These are phyloP conservation scores for Vireo altiloquus DNA, from an alignment of 2,113 vertebrate species.

Conservation along the genomic window DNA sequence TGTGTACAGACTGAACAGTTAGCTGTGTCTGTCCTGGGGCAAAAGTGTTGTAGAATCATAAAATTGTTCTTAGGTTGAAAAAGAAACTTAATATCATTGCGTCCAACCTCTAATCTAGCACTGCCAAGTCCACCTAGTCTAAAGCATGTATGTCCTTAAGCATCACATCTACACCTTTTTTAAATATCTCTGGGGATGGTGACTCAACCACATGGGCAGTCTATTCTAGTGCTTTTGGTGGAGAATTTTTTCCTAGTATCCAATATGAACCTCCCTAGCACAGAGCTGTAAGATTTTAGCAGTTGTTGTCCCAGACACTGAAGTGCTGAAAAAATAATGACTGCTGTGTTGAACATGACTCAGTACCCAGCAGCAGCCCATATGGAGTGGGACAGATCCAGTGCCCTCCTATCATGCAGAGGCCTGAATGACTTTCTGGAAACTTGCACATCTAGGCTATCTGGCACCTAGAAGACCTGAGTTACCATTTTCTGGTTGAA, in stretches of 20 bases:
- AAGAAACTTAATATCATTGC: not conserved
- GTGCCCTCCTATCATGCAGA: not conserved
- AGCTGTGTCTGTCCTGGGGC: not conserved
- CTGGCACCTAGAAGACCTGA: not conserved
- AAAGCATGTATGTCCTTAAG: not conserved
- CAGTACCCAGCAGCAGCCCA: not conserved
- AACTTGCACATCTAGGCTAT: not conserved
- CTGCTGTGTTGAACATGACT: not conserved
- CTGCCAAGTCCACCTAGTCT: not conserved
- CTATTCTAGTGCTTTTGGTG: not conserved
- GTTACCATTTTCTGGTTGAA: not conserved
- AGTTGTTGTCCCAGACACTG: not conserved
- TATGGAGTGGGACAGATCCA: not conserved
- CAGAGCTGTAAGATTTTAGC: not conserved
- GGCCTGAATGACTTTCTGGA: not conserved
- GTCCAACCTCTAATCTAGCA: not conserved
- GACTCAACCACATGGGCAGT: not conserved
- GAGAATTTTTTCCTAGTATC: not conserved
- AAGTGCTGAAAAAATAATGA: not conserved
- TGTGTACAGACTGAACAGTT: not conserved
- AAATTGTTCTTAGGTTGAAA: not conserved
- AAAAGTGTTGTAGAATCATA: not conserved
- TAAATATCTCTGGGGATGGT: not conserved
- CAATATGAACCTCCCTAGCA: not conserved
- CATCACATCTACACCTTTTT: not conserved